Base-by-base conservation (phyloP, 2,113 vertebrate genomes). In the Hoplias malabaricus region DNA sequence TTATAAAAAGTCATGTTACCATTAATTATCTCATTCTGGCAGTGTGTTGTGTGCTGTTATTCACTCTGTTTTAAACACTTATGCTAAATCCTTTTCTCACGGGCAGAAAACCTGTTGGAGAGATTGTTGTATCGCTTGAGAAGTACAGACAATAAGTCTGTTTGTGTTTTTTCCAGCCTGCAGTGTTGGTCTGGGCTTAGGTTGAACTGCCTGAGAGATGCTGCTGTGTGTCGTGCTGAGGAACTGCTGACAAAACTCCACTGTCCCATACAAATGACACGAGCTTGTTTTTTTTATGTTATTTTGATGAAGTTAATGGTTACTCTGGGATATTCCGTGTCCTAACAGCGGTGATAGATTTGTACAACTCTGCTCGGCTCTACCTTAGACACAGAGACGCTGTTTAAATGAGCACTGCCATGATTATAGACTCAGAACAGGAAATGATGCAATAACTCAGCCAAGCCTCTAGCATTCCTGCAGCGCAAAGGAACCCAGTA, bases 341-440 rank as follows among this genome's bases (percentile, higher is more conserved):
- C 27, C 42, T 50, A 16, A n/a, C 21, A 38, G 31, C 48, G 31
- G 7, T 59, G 43, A 33, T 33, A 67, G 54, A 69, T 71, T 69
- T 75, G 61, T 67, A 46, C 54, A 61, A 79, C 48, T 68, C 25
- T 75, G 34, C n/a, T 42, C 40, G 63, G 56, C 63, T 78, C 56
- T 69, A 66, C 31, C 66, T 42, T 68, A 73, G 75, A 27, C 34
- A 38, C 34, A 13, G 21, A 42, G 43, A 56, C 40, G 14, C 62
- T 68, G 62, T 42, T 31, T 48, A 69, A 70, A 76, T 23, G 53
- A 83, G 61, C 25, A 50, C 66, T 40, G 42, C 29, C 25, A 56
- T 83, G 73, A 83, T 80, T 80, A 80, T 77, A 83, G 78, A 72
- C 54, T 77, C 62, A 59, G 66, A 72, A 67, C n/a, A n/a, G n/a